A percentile compares a stretch with the other conserved stretches of the same genome.
Evolutionary conservation across 2,888 invertebrate species (phyloP).

Genomic region (Pinctada fucata): DNA sequence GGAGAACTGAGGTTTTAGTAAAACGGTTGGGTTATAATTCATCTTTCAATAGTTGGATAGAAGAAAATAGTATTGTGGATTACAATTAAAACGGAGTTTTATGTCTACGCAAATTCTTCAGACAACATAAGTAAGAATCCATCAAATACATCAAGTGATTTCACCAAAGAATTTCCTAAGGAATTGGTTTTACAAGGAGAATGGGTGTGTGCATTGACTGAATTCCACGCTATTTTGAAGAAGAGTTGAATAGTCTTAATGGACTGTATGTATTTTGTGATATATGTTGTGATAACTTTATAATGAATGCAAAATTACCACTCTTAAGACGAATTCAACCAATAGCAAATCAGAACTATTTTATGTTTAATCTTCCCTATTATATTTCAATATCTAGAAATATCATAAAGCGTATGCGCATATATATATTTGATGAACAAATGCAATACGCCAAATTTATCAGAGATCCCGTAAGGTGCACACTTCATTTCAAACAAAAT

Average conservation of each 20-base stretch:
- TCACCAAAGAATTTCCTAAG: neutral
- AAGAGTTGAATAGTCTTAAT: neutral
- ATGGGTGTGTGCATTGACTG: constrained; percentile 1
- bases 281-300: neutral
- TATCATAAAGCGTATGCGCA: constrained; percentile 1
- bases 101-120: neutral
- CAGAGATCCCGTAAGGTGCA: constrained; percentile 1
- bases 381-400: neutral
- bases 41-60: neutral
- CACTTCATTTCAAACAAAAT: neutral
- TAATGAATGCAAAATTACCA: neutral
- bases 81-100: neutral
- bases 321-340: neutral
- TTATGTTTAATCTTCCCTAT: neutral
- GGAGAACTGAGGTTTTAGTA: too few relatives aligned
- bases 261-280: neutral
- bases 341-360: neutral
- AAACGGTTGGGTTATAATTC: neutral
- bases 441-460: neutral
- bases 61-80: neutral
- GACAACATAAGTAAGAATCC: neutral
- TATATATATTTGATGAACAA: neutral
- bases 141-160: neutral
- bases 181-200: neutral
- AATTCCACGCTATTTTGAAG: neutral